These are phyloP conservation scores for Plotosus lineatus DNA, from an alignment of 2,113 vertebrate species.

Conservation along the genomic window DNA sequence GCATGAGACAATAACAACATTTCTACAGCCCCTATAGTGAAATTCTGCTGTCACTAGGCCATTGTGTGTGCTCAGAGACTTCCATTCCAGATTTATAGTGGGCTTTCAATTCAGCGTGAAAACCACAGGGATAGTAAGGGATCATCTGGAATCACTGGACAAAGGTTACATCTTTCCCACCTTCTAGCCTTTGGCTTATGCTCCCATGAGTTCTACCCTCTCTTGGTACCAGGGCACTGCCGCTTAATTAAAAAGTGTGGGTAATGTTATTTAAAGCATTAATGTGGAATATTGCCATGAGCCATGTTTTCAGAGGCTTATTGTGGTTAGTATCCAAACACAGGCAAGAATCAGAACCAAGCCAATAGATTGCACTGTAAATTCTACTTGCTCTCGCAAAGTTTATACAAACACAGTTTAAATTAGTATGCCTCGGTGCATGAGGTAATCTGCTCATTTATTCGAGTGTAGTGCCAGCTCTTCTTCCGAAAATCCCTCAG, in stretches of 20 bases:
- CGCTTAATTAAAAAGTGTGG: conserved; percentile 48
- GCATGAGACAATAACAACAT: conserved; percentile 31
- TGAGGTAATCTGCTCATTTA: not conserved
- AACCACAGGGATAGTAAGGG: conserved; percentile 59
- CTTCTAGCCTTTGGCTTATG: conserved; percentile 59
- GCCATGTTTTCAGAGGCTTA: conserved; percentile 28
- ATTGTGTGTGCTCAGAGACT: conserved; percentile 53
- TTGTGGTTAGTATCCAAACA: not conserved
- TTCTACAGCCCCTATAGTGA: conserved; percentile 30
- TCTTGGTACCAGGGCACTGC: conserved; percentile 30
- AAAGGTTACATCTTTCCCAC: conserved; percentile 66
- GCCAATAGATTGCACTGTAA: not conserved
- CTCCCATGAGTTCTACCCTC: conserved; percentile 45
- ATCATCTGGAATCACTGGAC: conserved; percentile 69
- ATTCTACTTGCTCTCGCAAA: not conserved
- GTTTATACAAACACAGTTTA: not conserved
- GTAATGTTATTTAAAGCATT: conserved; percentile 27
- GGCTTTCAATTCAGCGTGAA: conserved; percentile 55
- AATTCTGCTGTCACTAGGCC: conserved; percentile 40
- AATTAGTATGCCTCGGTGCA: not conserved
- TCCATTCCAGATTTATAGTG: conserved; percentile 56
- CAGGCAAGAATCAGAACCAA: not conserved
- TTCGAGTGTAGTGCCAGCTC: not conserved
- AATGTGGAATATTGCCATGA: conserved; percentile 16
- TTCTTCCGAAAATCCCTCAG: not conserved